Evolutionary conservation across 2,888 invertebrate species (phyloP).

Genomic region (Tenthredo distinguenda): DNA sequence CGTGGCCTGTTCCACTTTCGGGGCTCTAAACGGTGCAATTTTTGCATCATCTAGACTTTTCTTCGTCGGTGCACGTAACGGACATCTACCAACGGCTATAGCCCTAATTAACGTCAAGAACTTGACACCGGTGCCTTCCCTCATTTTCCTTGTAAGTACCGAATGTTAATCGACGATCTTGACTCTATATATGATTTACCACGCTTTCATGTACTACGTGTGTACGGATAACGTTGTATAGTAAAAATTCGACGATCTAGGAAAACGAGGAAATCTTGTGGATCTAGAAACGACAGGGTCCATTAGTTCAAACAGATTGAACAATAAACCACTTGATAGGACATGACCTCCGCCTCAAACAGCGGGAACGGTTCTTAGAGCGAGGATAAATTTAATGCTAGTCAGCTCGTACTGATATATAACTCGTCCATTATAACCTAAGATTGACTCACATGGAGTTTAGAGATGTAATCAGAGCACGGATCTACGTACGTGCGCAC

Average conservation of each 20-base stretch:
- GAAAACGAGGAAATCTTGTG: not conserved
- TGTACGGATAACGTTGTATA: not conserved
- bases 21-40: slow-evolving; percentile 96
- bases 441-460: slow-evolving; percentile 14
- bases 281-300: slow-evolving; percentile 25
- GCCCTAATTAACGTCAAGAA: slow-evolving; percentile 90
- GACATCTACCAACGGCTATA: slow-evolving; percentile 92
- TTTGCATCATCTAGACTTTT: slow-evolving; percentile 95
- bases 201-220: not conserved
- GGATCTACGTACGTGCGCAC: not conserved
- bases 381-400: slow-evolving; percentile 22
- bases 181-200: too few species aligned
- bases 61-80: slow-evolving; percentile 94
- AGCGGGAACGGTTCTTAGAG: slow-evolving; percentile 27
- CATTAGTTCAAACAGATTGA: slow-evolving; percentile 36
- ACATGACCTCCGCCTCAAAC: slow-evolving; percentile 48
- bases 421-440: slow-evolving; percentile 25
- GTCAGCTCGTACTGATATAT: slow-evolving; percentile 18
- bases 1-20: slow-evolving; percentile 97
- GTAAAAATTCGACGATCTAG: not conserved
- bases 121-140: slow-evolving; percentile 91
- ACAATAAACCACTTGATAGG: slow-evolving; percentile 47
- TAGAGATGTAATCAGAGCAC: slow-evolving; percentile 9
- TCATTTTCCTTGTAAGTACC: slow-evolving; percentile 89
- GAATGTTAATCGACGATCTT: not conserved